Conservation (phyloP, 2,888 invertebrate species). For the Nephrotoma flavescens region DNA sequence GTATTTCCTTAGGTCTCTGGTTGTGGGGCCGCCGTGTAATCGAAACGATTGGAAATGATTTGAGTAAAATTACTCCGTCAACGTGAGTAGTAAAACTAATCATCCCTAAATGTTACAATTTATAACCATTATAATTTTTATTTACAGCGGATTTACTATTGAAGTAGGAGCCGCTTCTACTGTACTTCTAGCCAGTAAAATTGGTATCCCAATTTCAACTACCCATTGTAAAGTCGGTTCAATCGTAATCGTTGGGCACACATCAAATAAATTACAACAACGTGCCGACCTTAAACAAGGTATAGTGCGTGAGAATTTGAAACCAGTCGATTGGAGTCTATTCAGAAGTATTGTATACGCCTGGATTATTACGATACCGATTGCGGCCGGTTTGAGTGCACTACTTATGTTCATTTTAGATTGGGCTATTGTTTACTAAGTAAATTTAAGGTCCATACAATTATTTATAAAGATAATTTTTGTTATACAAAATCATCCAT, state of each 20-base stretch:
- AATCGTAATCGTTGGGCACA: slow-evolving; percentile 92
- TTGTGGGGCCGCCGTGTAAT: slow-evolving; percentile 93
- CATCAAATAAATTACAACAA: slow-evolving; percentile 47
- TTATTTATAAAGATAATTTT: background rate
- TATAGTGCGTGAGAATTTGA: background rate
- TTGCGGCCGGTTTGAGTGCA: slow-evolving; percentile 75
- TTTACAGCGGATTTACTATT: slow-evolving; percentile 76
- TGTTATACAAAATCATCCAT: background rate
- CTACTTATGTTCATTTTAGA: slow-evolving; percentile 49
- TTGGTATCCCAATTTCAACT: slow-evolving; percentile 92
- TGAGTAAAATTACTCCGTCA: slow-evolving; percentile 92
- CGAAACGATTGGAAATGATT: slow-evolving; percentile 91
- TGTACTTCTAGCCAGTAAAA: slow-evolving; percentile 90
- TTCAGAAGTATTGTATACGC: slow-evolving; percentile 88
- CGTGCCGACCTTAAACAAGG: slow-evolving; percentile 30
- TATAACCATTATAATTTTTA: background rate
- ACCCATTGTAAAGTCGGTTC: slow-evolving; percentile 99
- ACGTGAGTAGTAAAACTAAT: slow-evolving; percentile 46
- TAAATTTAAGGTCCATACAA: background rate
- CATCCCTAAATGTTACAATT: background rate
- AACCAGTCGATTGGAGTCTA: slow-evolving; percentile 32
- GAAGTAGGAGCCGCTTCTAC: slow-evolving; percentile 95
- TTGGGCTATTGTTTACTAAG: background rate
- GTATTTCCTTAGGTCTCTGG: slow-evolving; percentile 93
- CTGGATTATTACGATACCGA: slow-evolving; percentile 94